A percentile compares a stretch with the other conserved stretches of the same genome.
phyloP scores from a whole-genome alignment of 2,888 invertebrate genomes.

The Apamea sordens region DNA sequence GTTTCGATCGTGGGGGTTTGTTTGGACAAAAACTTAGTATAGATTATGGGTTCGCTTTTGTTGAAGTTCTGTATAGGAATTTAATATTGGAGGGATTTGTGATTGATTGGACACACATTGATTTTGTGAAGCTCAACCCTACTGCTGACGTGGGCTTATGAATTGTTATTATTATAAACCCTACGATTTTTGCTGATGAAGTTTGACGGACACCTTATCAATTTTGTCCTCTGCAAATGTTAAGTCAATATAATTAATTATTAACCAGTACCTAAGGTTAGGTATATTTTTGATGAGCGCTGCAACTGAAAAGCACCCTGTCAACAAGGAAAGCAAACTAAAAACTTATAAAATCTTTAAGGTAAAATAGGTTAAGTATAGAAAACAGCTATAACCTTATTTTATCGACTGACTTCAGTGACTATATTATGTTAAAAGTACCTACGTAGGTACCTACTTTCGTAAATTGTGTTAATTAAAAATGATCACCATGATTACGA shows the following conservation, averaged over 20 bases:
- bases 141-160: slow-evolving; percentile 30
- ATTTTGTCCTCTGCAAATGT: neutral
- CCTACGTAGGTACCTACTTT: neutral
- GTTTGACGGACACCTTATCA: neutral
- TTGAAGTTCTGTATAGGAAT: slow-evolving; percentile 66
- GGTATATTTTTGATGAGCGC: neutral
- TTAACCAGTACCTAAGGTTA: neutral
- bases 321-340: neutral
- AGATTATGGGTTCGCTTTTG: slow-evolving; percentile 69
- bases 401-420: neutral
- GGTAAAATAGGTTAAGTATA: too few relatives aligned
- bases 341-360: neutral
- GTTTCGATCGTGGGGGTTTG: slow-evolving; percentile 76
- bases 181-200: slow-evolving; percentile 19
- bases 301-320: neutral
- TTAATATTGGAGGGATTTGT: slow-evolving; percentile 66
- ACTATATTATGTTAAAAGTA: neutral
- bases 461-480: slow-evolving; percentile 17
- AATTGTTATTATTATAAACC: slow-evolving; percentile 33
- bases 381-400: neutral
- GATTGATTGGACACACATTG: slow-evolving; percentile 65
- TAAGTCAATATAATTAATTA: neutral
- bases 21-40: slow-evolving; percentile 78
- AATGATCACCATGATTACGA: slow-evolving; percentile 35
- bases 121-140: slow-evolving; percentile 55